Conservation (phyloP, 2,797 vertebrate genomes). For the Micropoecilia bifurca region DNA sequence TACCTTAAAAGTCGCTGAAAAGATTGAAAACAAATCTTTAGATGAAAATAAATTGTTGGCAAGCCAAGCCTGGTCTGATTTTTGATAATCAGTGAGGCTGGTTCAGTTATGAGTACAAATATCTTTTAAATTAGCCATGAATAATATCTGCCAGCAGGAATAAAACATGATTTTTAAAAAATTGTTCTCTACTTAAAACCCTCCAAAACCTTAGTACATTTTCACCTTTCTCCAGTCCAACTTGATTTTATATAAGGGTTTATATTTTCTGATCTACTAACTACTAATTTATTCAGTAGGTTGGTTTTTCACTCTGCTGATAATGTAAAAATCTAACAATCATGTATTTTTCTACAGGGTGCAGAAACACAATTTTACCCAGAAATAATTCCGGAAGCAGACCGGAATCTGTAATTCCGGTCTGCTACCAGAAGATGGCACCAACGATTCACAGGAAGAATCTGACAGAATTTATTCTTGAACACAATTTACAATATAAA, state of each 20-base stretch:
- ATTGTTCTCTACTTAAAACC: not conserved
- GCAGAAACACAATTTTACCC: not conserved
- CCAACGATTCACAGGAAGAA: constrained; percentile 16
- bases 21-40: not conserved
- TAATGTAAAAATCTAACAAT: not conserved
- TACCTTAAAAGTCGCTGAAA: not conserved
- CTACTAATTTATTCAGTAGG: not conserved
- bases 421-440: constrained; percentile 32
- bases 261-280: not conserved
- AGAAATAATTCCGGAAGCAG: no score
- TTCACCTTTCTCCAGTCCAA: not conserved
- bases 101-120: not conserved
- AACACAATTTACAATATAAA: constrained; percentile 55
- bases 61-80: not conserved
- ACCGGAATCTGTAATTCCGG: constrained; percentile 26
- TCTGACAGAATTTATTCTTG: constrained; percentile 52
- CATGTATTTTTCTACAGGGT: not conserved
- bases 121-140: not conserved
- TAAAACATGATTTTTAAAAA: not conserved
- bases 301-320: not conserved
- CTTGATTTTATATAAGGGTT: not conserved
- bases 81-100: not conserved
- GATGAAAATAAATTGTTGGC: not conserved
- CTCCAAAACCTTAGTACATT: not conserved
- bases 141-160: not conserved